Base-by-base conservation (phyloP, 2,797 vertebrate genomes). In the Sarcophilus harrisii region DNA sequence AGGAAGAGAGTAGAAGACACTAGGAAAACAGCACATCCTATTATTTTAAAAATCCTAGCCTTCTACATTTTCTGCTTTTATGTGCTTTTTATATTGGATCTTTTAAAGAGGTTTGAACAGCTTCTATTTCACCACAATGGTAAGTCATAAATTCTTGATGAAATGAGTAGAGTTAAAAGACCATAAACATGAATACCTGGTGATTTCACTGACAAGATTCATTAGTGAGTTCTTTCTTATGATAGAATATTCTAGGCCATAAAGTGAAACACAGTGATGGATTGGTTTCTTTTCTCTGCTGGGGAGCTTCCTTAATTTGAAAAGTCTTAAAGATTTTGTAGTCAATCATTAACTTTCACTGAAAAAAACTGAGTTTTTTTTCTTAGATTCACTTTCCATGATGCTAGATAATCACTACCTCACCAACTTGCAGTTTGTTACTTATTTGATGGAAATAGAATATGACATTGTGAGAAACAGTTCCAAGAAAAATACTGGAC, bases 251-350 rank as follows among this genome's bases (percentile, higher is more conserved):
- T 60, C 92, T 97, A 62, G 90, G 95, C 5, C 91, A 52, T 87
- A 32, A 62, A 62, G 92, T 91, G 58, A 96, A 94, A 32, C 90
- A 1, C 58, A 87, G 45, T 93, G 91, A 54, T 94, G 94, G 95
- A 96, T 97, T 95, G 59, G 28, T 90, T 96, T 93, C 92, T 95
- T 96, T 93, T 96, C 95, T 66, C 92, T 13, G 4, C 95, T 66
- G 18, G 62, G 94, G 21, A 60, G 6, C 38, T 58, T 97, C 92
- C 55, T 91, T 96, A 95, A 97, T 97, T 93, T 90, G 94, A 90
- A 96, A 95, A 91, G 92, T 93, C 93, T 95, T 57, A 97, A 95
- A 52, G 49, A 93, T 96, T 97, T 97, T 96, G 94, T 95, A 96
- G 91, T 66, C 94, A 96, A 95, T 97, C 93, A 94, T 89, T 91